phyloP scores from a whole-genome alignment of 1,140 invertebrate species.

The Drosophila bocki region DNA sequence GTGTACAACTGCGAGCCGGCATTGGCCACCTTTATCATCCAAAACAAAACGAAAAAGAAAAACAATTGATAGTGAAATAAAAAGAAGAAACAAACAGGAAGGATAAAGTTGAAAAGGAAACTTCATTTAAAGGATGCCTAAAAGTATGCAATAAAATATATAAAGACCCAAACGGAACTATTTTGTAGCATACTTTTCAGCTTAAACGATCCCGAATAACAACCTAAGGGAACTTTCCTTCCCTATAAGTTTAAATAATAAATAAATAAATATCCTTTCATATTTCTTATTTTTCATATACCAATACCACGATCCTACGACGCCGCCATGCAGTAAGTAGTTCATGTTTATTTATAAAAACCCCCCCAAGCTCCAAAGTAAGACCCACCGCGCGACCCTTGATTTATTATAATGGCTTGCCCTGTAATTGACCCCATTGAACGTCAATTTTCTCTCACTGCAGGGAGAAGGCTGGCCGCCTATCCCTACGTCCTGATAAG shows the following conservation, averaged over 20 bases:
- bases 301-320: no score
- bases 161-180: no score
- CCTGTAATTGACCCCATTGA: constrained; percentile 30
- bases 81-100: background rate
- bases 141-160: no score
- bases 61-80: background rate
- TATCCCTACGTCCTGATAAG: constrained; percentile 8
- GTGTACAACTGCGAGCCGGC: constrained; percentile 82
- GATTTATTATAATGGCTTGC: constrained; percentile 22
- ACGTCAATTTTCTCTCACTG: constrained; percentile 36
- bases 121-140: no score
- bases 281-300: background rate
- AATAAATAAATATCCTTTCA: background rate
- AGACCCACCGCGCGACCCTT: background rate
- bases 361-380: background rate
- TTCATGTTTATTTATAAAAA: constrained; percentile 13
- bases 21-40: constrained; percentile 66
- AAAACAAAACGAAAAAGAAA: background rate
- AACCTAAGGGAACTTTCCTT: background rate
- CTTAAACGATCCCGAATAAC: background rate
- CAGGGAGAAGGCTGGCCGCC: constrained; percentile 4
- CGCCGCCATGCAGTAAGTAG: background rate
- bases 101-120: background rate
- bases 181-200: no score
- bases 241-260: no score